Base-by-base conservation (phyloP, 2,797 vertebrate genomes). In the Scolopax rusticola region DNA sequence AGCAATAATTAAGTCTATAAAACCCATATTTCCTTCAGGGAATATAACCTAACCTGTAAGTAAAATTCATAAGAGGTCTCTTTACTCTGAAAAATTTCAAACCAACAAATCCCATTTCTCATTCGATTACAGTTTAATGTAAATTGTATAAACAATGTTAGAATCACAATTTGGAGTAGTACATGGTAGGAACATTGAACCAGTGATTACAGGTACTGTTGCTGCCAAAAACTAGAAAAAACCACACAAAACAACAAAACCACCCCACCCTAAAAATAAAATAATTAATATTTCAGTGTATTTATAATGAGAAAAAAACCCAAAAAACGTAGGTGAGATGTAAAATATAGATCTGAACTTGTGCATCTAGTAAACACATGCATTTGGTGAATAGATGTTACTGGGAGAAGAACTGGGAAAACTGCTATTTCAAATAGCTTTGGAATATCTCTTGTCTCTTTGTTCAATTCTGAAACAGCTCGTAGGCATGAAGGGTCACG, bases 401-500 rank as follows among this genome's bases (percentile, higher is more conserved):
- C 9, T 24, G 30, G 9, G 9, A 45, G 27, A 56, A 57, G 32
- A 50, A 54, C 11, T 51, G 41, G 25, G 11, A 51, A 64, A 73
- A 48, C 13, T 21, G 16, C 9, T 71, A 2, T 67, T 87, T 59
- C 12, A 48, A 81, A 73, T 18, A 87, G 12, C 8, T 67, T 87
- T 19, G 16, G 13, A 68, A 64, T 32, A 17, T 4, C 9, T 81
- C 23, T 68, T 71, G 40, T 76, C 23, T 56, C 28, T 48, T 59
- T 69, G 19, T 50, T 83, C 7, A 45, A 4, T 56, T 64, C 19
- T 50, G 57, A 86, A 92, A 60, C 21, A 79, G 15, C 14, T 75
- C 0, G 0, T 25, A 60, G n/a, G 21, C 15, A 13, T 83, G 32
- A 77, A 77, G 18, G 30, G 9, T 40, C 18, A 14, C 0, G 0